These are phyloP conservation scores for Dipus sagitta DNA, from an alignment of 2,797 vertebrate species.

Conservation along the genomic window DNA sequence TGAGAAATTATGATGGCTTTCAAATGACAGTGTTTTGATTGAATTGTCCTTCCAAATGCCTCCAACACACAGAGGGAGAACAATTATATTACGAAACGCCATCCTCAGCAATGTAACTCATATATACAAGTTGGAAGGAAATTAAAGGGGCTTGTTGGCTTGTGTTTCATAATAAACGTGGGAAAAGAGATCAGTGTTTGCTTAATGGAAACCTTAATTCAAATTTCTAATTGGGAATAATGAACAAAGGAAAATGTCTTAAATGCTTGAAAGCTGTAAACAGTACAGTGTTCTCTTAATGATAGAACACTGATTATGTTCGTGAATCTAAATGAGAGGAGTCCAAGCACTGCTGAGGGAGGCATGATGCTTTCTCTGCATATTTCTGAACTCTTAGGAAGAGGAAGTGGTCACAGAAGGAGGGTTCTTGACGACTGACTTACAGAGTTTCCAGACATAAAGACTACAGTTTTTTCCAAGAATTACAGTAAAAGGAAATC, in stretches of 20 bases:
- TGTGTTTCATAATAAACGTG: constrained; percentile 67
- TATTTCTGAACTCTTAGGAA: neutral
- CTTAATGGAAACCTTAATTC: constrained; percentile 80
- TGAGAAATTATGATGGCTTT: constrained; percentile 52
- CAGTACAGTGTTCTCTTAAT: constrained; percentile 65
- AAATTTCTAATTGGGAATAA: constrained; percentile 77
- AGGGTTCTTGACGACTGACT: neutral
- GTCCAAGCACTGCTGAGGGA: neutral
- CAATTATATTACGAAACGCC: constrained; percentile 60
- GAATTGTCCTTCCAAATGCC: constrained; percentile 3
- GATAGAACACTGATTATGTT: constrained; percentile 58
- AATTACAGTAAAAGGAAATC: constrained; percentile 26
- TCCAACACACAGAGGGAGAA: constrained; percentile 48
- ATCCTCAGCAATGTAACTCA: constrained; percentile 50
- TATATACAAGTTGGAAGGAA: constrained; percentile 74
- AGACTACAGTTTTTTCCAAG: constrained; percentile 14
- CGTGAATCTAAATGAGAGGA: constrained; percentile 43
- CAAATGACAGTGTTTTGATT: constrained; percentile 44
- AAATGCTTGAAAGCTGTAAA: constrained; percentile 75
- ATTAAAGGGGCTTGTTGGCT: constrained; percentile 70
- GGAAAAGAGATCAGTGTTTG: constrained; percentile 79
- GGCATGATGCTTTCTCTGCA: neutral
- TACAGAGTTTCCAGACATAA: neutral
- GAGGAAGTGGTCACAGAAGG: neutral
- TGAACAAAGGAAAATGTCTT: constrained; percentile 74